phyloP scores from a whole-genome alignment of 2,888 invertebrate species.

The Agapostemon virescens region DNA sequence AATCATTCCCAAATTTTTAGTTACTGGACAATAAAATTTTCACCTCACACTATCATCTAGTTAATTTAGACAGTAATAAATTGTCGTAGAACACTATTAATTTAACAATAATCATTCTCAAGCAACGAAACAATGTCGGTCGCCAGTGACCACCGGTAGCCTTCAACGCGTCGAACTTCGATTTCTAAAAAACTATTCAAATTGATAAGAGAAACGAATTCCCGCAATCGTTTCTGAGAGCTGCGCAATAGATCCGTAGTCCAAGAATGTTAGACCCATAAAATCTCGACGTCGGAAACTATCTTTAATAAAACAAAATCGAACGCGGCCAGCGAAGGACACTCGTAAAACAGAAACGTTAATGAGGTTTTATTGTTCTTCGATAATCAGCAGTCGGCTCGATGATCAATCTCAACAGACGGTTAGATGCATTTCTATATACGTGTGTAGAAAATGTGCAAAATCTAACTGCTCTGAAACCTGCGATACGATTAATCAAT shows the following conservation, averaged over 20 bases:
- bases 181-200: neutral
- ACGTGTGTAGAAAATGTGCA: constrained; percentile 41
- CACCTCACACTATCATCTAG: too few species aligned
- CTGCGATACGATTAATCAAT: constrained; percentile 40
- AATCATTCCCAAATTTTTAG: too few species aligned
- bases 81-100: too few species aligned
- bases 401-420: constrained; percentile 10
- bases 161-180: too few species aligned
- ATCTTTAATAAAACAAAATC: neutral
- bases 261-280: neutral
- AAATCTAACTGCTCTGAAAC: constrained; percentile 41
- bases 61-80: too few species aligned
- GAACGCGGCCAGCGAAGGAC: neutral
- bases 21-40: too few species aligned
- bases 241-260: neutral
- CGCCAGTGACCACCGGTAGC: too few species aligned
- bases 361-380: constrained; percentile 1
- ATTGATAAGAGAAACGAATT: neutral
- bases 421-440: constrained; percentile 12
- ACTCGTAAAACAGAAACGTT: constrained; percentile 33
- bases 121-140: too few species aligned
- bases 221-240: neutral
- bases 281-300: neutral
- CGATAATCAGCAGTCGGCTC: constrained; percentile 3
- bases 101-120: too few species aligned